Evolutionary conservation across 2,113 vertebrate genomes (phyloP).

Genomic region (Nothocercus nigrocapillus): DNA sequence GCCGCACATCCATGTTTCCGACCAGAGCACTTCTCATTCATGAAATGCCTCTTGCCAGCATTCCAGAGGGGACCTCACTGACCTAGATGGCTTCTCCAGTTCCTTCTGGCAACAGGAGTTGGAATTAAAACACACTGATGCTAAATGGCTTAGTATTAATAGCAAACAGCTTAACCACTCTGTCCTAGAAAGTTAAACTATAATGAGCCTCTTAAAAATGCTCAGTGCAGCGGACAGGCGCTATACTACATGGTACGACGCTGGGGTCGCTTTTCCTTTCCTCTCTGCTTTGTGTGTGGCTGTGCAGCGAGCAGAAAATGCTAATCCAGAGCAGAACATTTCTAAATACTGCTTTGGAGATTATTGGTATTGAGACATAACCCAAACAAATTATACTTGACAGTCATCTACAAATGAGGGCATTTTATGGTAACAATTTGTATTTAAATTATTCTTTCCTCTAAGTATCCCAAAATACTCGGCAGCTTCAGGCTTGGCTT

Average conservation of each 20-base stretch:
- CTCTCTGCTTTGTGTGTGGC: neutral
- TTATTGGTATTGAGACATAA: neutral
- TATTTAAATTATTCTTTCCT: neutral
- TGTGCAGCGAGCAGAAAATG: neutral
- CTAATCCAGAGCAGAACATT: neutral
- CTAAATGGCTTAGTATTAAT: slow-evolving; percentile 49
- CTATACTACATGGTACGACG: neutral
- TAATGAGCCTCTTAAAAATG: slow-evolving; percentile 10
- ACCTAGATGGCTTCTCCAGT: slow-evolving; percentile 8
- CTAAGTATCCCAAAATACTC: neutral
- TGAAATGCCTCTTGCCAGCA: neutral
- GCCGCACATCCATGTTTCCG: neutral
- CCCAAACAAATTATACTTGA: neutral
- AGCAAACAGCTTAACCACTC: slow-evolving; percentile 33
- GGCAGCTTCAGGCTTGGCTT: neutral
- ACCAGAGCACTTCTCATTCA: neutral
- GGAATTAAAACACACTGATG: slow-evolving; percentile 26
- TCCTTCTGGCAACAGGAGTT: slow-evolving; percentile 11
- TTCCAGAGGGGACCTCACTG: neutral
- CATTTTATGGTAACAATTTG: neutral
- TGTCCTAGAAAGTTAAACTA: slow-evolving; percentile 42
- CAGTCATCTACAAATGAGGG: neutral
- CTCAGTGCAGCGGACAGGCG: neutral
- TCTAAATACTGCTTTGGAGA: neutral
- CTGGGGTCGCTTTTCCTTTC: neutral